A percentile compares a stretch with the other conserved stretches of the same genome.
Evolutionary conservation across 2,113 vertebrate genomes (phyloP).

Genomic region (Carettochelys insculpta): DNA sequence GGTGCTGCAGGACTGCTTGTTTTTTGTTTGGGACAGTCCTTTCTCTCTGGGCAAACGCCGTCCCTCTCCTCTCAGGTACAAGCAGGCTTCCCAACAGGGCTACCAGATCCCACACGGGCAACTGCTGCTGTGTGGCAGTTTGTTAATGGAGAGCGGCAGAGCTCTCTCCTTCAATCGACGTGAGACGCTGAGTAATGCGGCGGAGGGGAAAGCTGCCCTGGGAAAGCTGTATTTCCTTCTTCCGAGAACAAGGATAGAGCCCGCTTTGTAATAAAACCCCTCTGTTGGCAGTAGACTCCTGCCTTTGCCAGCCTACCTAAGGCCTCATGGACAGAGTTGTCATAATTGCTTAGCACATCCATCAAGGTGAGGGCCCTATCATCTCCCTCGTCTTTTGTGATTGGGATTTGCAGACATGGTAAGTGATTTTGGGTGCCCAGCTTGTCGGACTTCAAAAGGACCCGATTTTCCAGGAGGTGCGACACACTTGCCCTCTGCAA

Average conservation of each 20-base stretch:
- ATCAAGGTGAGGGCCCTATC: accelerated
- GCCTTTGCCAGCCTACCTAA: neutral
- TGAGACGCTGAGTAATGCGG: neutral
- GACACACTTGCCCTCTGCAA: neutral
- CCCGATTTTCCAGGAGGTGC: neutral
- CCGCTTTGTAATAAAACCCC: neutral
- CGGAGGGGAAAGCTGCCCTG: neutral
- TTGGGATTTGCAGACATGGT: neutral
- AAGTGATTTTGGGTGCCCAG: neutral
- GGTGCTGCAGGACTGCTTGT: no score
- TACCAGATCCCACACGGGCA: neutral
- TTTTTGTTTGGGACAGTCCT: neutral
- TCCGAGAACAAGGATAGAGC: neutral
- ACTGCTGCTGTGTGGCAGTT: neutral
- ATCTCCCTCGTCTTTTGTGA: neutral
- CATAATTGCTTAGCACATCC: neutral
- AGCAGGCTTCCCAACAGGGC: neutral
- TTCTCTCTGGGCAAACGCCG: neutral
- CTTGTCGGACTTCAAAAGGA: neutral
- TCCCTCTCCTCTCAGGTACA: neutral
- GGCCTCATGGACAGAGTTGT: neutral
- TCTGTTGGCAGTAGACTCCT: neutral
- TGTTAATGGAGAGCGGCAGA: neutral
- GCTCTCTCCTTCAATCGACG: neutral
- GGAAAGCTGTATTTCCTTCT: neutral